Base-by-base conservation (phyloP, 2,113 vertebrate species). In the Echinops telfairi region DNA sequence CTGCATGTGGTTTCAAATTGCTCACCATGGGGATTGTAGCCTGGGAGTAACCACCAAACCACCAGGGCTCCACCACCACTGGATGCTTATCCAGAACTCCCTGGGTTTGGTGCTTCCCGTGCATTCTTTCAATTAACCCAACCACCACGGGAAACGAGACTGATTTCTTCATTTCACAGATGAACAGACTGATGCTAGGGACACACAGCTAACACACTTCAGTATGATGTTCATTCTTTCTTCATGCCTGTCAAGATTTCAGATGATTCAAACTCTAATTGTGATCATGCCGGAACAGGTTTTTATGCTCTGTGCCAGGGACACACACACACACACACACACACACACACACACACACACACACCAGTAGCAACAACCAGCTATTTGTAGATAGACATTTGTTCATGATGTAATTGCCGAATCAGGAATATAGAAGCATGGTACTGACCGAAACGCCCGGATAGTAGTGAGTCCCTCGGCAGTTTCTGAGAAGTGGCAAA, bases 401-500 rank as follows among this genome's bases (percentile, higher is more conserved):
- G n/a, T 64, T 29, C 53, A 70, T 70, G 47, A 68, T 58, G 12
- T 29, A 36, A 19, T 47, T 38, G 22, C 40, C 7, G 33, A 66
- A 33, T 29, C 29, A 75, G 47, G 22, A 53, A 29, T 43, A 57
- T 38, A 47, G 66, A 83, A 83, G 12, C 71, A 73, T 19, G 8
- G 70, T 82, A 96, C 97, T 89, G 68, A 99, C 99, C 99, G 98
- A 73, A 99, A 99, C 0, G 99, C 99, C 96, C 99, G 98, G 57
- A 99, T 99, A 33, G 99, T 99, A 79, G 99, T 99, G 75, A 99
- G 99, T 17, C 99, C 99, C 96, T 99, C 99, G 0, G 99, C 99
- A 0, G 99, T 99, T 98, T 99, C 99, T 25, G 99, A 99, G 98
- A 99, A 99, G 98, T 99, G 99, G 94, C 99, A 99, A 64, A 99